phyloP scores from a whole-genome alignment of 2,888 invertebrate genomes.

The Apomyelois bistriatella region DNA sequence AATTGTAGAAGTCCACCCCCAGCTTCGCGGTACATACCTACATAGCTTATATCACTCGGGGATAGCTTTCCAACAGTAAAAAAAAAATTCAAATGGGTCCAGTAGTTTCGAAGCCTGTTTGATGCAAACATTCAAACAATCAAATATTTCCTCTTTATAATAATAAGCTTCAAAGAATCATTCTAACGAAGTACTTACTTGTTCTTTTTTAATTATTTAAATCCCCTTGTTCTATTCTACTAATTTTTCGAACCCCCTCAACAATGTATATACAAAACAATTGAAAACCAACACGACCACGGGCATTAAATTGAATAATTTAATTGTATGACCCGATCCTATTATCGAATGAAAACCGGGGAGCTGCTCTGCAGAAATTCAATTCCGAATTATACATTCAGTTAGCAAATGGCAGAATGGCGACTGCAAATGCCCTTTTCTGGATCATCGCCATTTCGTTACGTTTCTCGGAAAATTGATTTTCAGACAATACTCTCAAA shows the following conservation, averaged over 20 bases:
- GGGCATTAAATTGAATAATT: slow-evolving; percentile 6
- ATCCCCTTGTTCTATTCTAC: not conserved
- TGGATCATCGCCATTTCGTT: slow-evolving; percentile 12
- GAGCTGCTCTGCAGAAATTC: slow-evolving; percentile 8
- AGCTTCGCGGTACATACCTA: too few species aligned
- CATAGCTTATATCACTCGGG: too few species aligned
- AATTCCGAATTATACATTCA: slow-evolving; percentile 14
- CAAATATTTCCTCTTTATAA: too few species aligned
- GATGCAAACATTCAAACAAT: too few species aligned
- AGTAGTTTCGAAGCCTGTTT: too few species aligned
- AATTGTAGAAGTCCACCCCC: too few species aligned
- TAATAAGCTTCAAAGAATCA: too few species aligned
- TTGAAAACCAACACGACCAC: slow-evolving; percentile 2
- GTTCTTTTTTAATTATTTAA: too few species aligned
- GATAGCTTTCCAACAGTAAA: too few species aligned
- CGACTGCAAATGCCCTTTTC: slow-evolving; percentile 12
- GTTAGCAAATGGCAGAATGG: slow-evolving; percentile 10
- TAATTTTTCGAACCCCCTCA: not conserved
- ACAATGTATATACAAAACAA: not conserved
- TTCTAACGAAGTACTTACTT: too few species aligned
- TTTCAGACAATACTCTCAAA: slow-evolving; percentile 8
- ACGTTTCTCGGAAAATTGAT: slow-evolving; percentile 11
- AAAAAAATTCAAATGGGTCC: too few species aligned
- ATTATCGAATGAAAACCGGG: slow-evolving; percentile 13
- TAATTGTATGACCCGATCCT: slow-evolving; percentile 3